phyloP scores from a whole-genome alignment of 2,888 invertebrate species.

The Disparrhopalites patrizii region DNA sequence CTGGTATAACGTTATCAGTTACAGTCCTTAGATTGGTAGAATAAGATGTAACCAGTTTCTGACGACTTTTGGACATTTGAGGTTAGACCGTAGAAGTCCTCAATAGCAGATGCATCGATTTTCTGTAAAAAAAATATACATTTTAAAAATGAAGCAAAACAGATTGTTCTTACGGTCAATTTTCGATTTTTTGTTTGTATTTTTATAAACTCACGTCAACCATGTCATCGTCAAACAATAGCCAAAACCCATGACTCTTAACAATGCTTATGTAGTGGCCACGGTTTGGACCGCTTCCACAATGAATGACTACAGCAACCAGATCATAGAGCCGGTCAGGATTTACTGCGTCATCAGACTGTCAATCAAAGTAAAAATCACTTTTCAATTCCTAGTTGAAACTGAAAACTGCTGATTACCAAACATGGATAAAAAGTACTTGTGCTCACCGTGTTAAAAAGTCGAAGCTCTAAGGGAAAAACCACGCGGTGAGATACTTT shows the following conservation, averaged over 20 bases:
- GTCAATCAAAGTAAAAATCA: conserved; percentile 48
- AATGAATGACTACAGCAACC: conserved; percentile 98
- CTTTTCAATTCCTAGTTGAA: not conserved
- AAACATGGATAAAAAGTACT: not conserved
- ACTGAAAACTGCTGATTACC: not conserved
- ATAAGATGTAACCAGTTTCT: conserved; percentile 98
- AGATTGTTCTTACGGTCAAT: not conserved
- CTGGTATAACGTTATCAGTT: conserved; percentile 24
- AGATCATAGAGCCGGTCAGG: conserved; percentile 97
- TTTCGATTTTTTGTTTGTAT: not conserved
- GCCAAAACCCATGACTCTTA: conserved; percentile 98
- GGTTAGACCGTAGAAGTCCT: conserved; percentile 99
- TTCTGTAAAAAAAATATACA: conserved; percentile 64
- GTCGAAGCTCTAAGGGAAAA: conserved; percentile 92
- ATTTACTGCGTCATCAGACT: conserved; percentile 98
- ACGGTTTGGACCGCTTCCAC: conserved; percentile 97
- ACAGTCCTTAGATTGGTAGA: conserved; percentile 87
- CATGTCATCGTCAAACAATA: conserved; percentile 99
- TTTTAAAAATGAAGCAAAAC: not conserved
- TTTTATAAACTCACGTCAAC: conserved; percentile 77
- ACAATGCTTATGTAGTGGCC: conserved; percentile 99
- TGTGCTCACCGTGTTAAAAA: conserved; percentile 87
- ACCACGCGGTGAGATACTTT: conserved; percentile 99
- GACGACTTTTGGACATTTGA: conserved; percentile 98
- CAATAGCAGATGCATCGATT: conserved; percentile 98